Percentiles rank a stretch among this genome's conserved stretches.
These are phyloP conservation scores for Rhizomys pruinosus DNA, from an alignment of 2,113 vertebrate genomes.

Conservation along the genomic window DNA sequence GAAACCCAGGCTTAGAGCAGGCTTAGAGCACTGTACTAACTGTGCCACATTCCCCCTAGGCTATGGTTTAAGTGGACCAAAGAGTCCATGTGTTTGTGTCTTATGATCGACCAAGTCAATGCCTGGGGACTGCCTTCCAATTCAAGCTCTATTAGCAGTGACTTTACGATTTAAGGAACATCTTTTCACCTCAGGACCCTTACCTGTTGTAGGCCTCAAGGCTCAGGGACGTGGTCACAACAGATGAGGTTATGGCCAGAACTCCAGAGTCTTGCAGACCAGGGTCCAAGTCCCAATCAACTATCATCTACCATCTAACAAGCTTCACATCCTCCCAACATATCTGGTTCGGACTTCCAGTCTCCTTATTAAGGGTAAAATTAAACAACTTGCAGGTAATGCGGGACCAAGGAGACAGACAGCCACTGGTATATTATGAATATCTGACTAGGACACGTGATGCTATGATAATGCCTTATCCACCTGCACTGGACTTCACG, in stretches of 20 bases:
- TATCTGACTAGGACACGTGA: background rate
- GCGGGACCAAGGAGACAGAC: background rate
- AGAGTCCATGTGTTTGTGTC: background rate
- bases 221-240: background rate
- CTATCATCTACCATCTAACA: background rate
- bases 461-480: background rate
- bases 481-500: background rate
- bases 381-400: background rate
- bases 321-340: background rate
- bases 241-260: background rate
- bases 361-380: background rate
- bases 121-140: background rate
- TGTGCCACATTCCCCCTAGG: too few species aligned
- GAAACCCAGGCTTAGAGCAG: background rate
- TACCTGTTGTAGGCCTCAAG: background rate
- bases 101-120: background rate
- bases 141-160: background rate
- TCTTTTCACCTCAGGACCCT: background rate
- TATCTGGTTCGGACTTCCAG: background rate
- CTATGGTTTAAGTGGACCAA: background rate
- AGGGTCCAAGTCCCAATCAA: background rate
- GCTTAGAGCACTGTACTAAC: background rate
- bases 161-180: constrained; percentile 1
- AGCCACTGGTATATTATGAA: background rate
- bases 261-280: background rate